A percentile compares a stretch with the other conserved stretches of the same genome.
Evolutionary conservation across 2,797 vertebrate genomes (phyloP).

Genomic region (Coluber constrictor): DNA sequence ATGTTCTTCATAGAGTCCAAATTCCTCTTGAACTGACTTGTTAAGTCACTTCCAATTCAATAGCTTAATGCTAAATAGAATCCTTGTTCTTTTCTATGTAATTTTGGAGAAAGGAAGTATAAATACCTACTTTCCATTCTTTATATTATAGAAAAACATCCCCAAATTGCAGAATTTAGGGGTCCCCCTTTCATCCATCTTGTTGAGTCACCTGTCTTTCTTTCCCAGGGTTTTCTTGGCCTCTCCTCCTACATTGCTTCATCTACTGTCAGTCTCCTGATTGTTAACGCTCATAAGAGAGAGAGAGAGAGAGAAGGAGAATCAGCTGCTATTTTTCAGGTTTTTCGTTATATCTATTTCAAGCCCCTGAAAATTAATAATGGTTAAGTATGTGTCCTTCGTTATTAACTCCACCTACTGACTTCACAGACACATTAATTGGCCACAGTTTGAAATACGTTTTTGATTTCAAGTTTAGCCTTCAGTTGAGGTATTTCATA

Average conservation of each 20-base stretch:
- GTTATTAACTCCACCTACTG: neutral
- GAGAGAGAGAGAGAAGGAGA: neutral
- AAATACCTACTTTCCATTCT: neutral
- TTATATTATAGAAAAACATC: neutral
- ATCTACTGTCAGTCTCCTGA: neutral
- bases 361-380: neutral
- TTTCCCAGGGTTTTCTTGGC: neutral
- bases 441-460: neutral
- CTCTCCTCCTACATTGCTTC: neutral
- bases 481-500: neutral
- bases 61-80: neutral
- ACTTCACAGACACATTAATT: neutral
- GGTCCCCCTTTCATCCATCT: neutral
- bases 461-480: constrained; percentile 1
- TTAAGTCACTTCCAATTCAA: neutral
- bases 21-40: neutral
- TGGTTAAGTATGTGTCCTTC: neutral
- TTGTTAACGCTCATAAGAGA: neutral
- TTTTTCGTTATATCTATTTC: neutral
- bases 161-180: neutral
- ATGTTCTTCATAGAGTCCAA: neutral
- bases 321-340: neutral
- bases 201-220: neutral
- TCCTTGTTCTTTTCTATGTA: neutral
- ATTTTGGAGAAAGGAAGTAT: neutral